phyloP scores from a whole-genome alignment of 2,113 vertebrate species.

The Nerophis ophidion region DNA sequence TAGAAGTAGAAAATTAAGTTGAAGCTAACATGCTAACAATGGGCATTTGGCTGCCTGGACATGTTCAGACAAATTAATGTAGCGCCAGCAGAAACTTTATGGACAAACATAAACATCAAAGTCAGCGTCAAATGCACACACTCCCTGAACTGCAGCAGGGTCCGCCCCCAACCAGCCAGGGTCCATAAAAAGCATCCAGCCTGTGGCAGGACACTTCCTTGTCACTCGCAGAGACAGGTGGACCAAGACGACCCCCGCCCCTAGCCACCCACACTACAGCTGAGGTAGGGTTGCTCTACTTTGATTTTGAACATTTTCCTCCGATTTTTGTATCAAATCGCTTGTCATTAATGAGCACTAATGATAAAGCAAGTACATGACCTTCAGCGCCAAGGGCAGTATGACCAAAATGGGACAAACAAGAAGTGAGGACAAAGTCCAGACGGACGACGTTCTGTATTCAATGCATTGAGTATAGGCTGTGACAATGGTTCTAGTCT shows the following conservation, averaged over 20 bases:
- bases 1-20: too few species aligned
- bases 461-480: too few species aligned
- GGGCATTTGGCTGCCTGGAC: too few species aligned
- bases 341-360: not conserved
- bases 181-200: conserved; percentile 44
- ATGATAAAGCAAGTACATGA: not conserved
- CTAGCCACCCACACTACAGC: conserved; percentile 3
- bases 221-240: conserved; percentile 32
- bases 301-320: too few species aligned
- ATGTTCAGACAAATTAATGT: too few species aligned
- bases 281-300: conserved; percentile 32
- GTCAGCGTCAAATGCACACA: conserved; percentile 15
- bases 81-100: not conserved
- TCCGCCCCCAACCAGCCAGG: not conserved
- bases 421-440: conserved; percentile 31
- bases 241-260: conserved; percentile 6
- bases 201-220: conserved; percentile 34
- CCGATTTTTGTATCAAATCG: too few species aligned
- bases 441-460: not conserved
- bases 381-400: conserved; percentile 30
- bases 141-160: conserved; percentile 30
- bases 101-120: conserved; percentile 3
- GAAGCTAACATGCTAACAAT: too few species aligned
- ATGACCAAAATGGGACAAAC: conserved; percentile 6
- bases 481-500: too few species aligned